These are phyloP conservation scores for Criorhina ranunculi DNA, from an alignment of 2,888 invertebrate genomes.

Conservation along the genomic window DNA sequence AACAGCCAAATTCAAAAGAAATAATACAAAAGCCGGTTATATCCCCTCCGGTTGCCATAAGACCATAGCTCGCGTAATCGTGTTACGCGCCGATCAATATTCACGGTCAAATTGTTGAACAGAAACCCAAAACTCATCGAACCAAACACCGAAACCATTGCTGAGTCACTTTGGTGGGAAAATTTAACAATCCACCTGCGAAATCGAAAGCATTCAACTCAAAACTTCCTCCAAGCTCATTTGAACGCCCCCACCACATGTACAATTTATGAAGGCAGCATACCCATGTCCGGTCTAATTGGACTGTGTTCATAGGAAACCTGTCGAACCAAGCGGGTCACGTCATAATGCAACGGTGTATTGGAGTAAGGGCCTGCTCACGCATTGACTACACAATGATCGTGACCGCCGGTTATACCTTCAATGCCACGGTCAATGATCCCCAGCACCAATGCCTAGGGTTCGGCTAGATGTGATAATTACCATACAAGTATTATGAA, in stretches of 20 bases:
- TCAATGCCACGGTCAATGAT: slow-evolving; percentile 73
- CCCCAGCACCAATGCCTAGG: slow-evolving; percentile 10
- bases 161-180: slow-evolving; percentile 26
- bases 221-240: slow-evolving; percentile 1
- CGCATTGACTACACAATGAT: slow-evolving; percentile 28
- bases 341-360: slow-evolving; percentile 34
- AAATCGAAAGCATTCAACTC: slow-evolving; percentile 57
- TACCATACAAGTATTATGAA: slow-evolving; percentile 46
- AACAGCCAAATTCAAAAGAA: slow-evolving; percentile 37
- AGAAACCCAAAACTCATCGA: slow-evolving; percentile 17
- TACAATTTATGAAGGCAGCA: slow-evolving; percentile 29
- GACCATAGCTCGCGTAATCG: slow-evolving; percentile 18
- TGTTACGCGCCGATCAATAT: slow-evolving; percentile 40
- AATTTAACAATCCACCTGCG: slow-evolving; percentile 19
- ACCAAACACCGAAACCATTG: neutral
- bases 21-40: slow-evolving; percentile 39
- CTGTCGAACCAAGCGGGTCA: slow-evolving; percentile 28
- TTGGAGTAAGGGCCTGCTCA: slow-evolving; percentile 23
- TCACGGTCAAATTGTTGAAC: slow-evolving; percentile 51
- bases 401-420: slow-evolving; percentile 52
- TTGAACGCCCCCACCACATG: neutral
- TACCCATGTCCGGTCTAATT: slow-evolving; percentile 49
- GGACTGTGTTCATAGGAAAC: slow-evolving; percentile 38
- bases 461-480: slow-evolving; percentile 57
- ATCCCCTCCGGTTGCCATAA: neutral